Evolutionary conservation across 2,797 vertebrate species (phyloP).

Genomic region (Eupleurogrammus muticus): DNA sequence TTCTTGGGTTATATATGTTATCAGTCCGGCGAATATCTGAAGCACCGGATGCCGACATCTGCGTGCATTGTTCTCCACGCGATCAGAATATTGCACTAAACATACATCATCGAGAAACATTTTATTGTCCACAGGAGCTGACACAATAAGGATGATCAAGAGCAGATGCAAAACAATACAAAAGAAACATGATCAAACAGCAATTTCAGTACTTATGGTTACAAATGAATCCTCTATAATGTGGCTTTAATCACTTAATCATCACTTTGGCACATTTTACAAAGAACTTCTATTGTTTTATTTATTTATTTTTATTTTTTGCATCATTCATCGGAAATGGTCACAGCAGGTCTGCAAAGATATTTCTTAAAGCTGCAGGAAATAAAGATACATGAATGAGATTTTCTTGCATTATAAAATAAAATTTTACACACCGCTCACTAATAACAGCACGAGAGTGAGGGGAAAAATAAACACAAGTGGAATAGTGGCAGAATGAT

Average conservation of each 20-base stretch:
- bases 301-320: constrained; percentile 34
- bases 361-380: constrained; percentile 51
- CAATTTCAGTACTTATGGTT: constrained; percentile 40
- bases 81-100: constrained; percentile 30
- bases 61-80: background rate
- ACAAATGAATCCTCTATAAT: constrained; percentile 48
- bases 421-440: constrained; percentile 40
- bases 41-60: background rate
- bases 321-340: constrained; percentile 35
- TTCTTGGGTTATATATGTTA: background rate
- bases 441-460: constrained; percentile 30
- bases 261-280: constrained; percentile 44
- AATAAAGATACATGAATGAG: constrained; percentile 24
- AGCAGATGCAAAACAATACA: constrained; percentile 60
- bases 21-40: background rate
- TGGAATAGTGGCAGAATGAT: constrained; percentile 47
- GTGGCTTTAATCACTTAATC: constrained; percentile 47
- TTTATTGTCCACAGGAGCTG: constrained; percentile 78
- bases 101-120: constrained; percentile 45
- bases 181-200: constrained; percentile 52
- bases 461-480: constrained; percentile 36
- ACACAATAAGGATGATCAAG: constrained; percentile 61
- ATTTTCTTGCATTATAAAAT: constrained; percentile 39
- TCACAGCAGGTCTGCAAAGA: constrained; percentile 45
- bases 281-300: constrained; percentile 27